Percentiles rank a stretch among this genome's conserved stretches.
Conservation (phyloP, 2,113 vertebrate species). For the Channa argus region DNA sequence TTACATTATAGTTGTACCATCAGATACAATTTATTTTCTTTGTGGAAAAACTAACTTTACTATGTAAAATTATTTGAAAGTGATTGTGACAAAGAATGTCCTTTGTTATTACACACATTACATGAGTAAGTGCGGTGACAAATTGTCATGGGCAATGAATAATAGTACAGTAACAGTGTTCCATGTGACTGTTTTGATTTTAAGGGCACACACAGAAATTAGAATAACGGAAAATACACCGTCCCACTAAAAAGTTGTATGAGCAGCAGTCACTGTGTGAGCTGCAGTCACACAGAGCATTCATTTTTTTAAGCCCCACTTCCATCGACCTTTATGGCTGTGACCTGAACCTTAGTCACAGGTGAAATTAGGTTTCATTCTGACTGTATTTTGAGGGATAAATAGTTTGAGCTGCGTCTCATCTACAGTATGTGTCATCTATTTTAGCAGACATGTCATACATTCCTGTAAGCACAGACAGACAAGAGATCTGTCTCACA, state of each 20-base stretch:
- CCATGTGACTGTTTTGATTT: conserved; percentile 29
- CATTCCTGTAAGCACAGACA: conserved; percentile 39
- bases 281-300: conserved; percentile 17
- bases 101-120: conserved; percentile 27
- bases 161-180: conserved; percentile 44
- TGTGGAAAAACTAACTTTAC: conserved; percentile 56
- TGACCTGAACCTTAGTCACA: conserved; percentile 12
- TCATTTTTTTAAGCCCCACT: conserved; percentile 18
- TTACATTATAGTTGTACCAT: conserved; percentile 53
- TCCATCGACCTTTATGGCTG: conserved; percentile 17
- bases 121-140: conserved; percentile 43
- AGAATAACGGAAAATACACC: conserved; percentile 47
- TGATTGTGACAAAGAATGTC: conserved; percentile 25
- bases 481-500: background rate
- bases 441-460: conserved; percentile 14
- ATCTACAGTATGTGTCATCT: conserved; percentile 38
- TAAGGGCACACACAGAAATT: conserved; percentile 15
- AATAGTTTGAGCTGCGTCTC: background rate
- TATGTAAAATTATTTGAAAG: conserved; percentile 55
- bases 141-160: conserved; percentile 59
- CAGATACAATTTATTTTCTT: conserved; percentile 51
- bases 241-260: conserved; percentile 13
- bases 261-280: background rate
- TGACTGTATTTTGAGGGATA: conserved; percentile 10
- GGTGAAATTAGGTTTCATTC: background rate